Percentiles rank a stretch among this genome's conserved stretches.
Conservation (phyloP, 2,888 invertebrate genomes). For the Temnothorax rugatulus region DNA sequence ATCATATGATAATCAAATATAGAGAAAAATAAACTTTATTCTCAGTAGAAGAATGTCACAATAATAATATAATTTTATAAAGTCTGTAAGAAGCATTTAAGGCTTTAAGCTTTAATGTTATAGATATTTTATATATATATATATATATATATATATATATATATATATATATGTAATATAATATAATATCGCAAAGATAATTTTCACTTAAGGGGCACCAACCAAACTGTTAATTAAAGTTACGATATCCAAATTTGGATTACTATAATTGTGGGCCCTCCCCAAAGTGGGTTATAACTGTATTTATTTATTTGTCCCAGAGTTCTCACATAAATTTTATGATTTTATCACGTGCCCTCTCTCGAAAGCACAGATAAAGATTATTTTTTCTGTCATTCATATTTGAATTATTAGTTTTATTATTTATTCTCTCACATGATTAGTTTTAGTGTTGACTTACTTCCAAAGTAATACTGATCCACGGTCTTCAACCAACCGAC, state of each 20-base stretch:
- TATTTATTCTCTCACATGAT: not conserved
- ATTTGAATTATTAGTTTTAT: not conserved
- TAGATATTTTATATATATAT: not conserved
- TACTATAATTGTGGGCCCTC: too few relatives aligned
- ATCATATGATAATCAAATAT: not conserved
- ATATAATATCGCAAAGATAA: too few relatives aligned
- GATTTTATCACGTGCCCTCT: too few relatives aligned
- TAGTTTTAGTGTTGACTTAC: conserved; percentile 86
- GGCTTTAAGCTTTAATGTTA: not conserved
- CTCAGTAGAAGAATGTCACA: not conserved
- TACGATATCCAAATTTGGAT: too few relatives aligned
- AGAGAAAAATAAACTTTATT: not conserved
- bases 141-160: too few relatives aligned
- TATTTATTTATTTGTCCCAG: too few relatives aligned
- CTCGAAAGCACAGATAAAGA: not conserved
- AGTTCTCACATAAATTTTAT: too few relatives aligned
- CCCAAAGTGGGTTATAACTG: too few relatives aligned
- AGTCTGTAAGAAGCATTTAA: not conserved
- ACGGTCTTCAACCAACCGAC: conserved; percentile 98
- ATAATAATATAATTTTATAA: not conserved
- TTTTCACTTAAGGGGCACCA: too few relatives aligned
- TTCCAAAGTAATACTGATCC: conserved; percentile 96
- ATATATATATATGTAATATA: too few relatives aligned
- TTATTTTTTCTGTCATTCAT: not conserved
- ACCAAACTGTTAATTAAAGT: too few relatives aligned